Percentiles rank a stretch among this genome's conserved stretches.
phyloP scores from a whole-genome alignment of 92 coral and sea anemone species.

The Scolanthus callimorphus region DNA sequence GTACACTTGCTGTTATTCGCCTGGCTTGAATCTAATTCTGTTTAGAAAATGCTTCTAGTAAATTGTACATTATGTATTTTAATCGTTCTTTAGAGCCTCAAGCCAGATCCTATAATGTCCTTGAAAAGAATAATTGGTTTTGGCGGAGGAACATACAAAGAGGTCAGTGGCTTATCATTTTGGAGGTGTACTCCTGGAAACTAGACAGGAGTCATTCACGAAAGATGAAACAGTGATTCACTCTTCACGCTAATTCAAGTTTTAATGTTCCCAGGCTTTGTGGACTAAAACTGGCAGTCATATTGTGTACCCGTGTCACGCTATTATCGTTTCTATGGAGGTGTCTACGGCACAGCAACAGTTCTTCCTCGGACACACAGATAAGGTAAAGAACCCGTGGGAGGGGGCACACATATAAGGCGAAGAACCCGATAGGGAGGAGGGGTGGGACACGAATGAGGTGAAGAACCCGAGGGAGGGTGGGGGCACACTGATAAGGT shows the following conservation, averaged over 20 bases:
- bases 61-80: neutral
- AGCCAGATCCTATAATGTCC: conserved; percentile 92
- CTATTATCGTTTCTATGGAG: conserved; percentile 89
- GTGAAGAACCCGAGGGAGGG: too few species aligned
- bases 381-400: conserved; percentile 90
- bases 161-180: conserved; percentile 40
- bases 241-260: neutral
- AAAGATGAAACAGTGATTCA: neutral
- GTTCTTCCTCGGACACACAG: conserved; percentile 94
- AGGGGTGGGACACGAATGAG: too few species aligned
- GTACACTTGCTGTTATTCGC: neutral
- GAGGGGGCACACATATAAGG: too few species aligned
- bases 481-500: too few species aligned
- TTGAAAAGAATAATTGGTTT: conserved; percentile 92
- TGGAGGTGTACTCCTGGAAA: too few species aligned
- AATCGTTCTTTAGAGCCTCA: conserved; percentile 85
- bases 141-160: conserved; percentile 93
- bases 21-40: too few species aligned
- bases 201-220: too few species aligned
- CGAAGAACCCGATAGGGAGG: too few species aligned
- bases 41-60: too few species aligned
- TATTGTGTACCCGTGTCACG: conserved; percentile 92
- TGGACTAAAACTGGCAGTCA: conserved; percentile 91
- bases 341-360: conserved; percentile 85
- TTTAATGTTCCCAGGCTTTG: conserved; percentile 63